Evolutionary conservation across 2,797 vertebrate species (phyloP), one percentile per base, ranked within the genome.

Genomic region (Phrynocephalus vlangalii): DNA sequence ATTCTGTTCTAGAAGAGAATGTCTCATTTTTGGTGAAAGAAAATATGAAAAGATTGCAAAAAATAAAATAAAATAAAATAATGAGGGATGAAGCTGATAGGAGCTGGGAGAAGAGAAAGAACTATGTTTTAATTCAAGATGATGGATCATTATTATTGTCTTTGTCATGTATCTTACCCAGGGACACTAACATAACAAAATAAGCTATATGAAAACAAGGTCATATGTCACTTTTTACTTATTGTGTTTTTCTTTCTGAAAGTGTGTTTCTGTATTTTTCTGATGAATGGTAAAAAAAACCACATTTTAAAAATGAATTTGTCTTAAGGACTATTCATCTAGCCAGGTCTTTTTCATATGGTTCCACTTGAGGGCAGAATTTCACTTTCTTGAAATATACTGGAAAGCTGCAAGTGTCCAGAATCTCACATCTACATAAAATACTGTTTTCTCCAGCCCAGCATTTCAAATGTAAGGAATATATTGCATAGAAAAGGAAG

Each of bases 231-330:
- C 84, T 91, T 94, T 94, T 85, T 88, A 91, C 52, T 81, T 87
- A 89, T 68, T 93, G 89, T 94, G 86, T 91, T 87, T 92, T 85
- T 92, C 70, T 83, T 89, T 86, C 92, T 92, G 30, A 85, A 48
- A 20, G 33, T 80, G 83, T 89, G n/a, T 66, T 52, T 79, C 91
- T 84, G 85, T 86, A 70, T 91, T 52, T 82, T 92, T 94, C 84
- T 88, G 89, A 73, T 86, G 88, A 86, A 68, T 87, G 90, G 48
- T 90, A 87, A 13, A 13, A 56, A 56, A 10, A 44, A 44, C 13
- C 13, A 56, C 52, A 56, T 56, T 75, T 88, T 78, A 16, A 91
- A 82, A 86, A 91, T 83, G 79, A 91, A 92, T 88, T 1, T 70
- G 84, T 38, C 3, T 6, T 72, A 26, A 87, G 26, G 52, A 92